Evolutionary conservation across 2,113 vertebrate genomes (phyloP).

Genomic region (Mustelus asterias): DNA sequence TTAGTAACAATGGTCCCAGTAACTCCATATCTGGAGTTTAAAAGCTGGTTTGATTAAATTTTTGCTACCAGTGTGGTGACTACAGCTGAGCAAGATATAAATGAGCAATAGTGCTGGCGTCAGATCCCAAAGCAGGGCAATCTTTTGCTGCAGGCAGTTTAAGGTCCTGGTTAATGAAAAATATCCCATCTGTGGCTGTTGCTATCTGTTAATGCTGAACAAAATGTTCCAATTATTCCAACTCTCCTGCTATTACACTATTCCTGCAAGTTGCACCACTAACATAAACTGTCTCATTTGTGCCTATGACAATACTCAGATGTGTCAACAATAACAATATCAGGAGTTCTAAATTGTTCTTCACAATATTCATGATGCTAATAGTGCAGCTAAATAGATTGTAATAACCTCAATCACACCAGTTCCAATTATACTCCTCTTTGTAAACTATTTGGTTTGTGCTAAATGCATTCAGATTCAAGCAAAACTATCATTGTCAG

Average conservation of each 20-base stretch:
- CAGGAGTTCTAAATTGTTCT: not conserved
- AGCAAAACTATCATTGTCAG: not conserved
- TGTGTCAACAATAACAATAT: not conserved
- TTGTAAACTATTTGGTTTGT: not conserved
- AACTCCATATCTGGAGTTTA: not conserved
- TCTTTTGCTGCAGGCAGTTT: not conserved
- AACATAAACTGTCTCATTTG: not conserved
- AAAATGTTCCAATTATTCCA: not conserved
- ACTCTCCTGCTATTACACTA: not conserved
- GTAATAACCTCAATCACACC: not conserved
- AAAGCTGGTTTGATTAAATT: not conserved
- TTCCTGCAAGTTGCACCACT: not conserved
- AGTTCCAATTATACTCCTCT: not conserved
- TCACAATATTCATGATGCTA: not conserved
- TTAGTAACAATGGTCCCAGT: not conserved
- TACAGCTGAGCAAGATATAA: not conserved
- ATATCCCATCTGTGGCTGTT: not conserved
- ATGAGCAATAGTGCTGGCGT: not conserved
- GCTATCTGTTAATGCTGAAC: not conserved
- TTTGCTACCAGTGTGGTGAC: not conserved
- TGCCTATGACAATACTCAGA: not conserved
- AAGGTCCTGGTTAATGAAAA: not conserved
- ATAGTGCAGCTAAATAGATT: not conserved
- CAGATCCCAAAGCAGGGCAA: not conserved
- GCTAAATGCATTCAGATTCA: not conserved